A percentile compares a stretch with the other conserved stretches of the same genome.
Conservation (phyloP, 1,140 invertebrate species). For the Drosophila pruinosa region DNA sequence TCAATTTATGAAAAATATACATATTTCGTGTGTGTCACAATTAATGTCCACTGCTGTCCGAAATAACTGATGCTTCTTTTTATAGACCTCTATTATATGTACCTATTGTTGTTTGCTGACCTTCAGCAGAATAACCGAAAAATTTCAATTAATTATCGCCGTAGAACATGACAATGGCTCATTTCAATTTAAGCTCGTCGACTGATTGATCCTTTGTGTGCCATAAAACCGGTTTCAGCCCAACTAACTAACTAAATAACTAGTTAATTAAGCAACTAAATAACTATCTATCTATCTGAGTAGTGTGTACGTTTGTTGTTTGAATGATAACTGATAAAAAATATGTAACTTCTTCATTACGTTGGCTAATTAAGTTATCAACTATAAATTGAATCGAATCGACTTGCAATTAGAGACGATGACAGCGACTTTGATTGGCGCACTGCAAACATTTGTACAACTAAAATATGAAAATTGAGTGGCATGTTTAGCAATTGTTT, state of each 20-base stretch:
- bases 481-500: slow-evolving; percentile 40
- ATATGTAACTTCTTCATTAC: not conserved
- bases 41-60: slow-evolving; percentile 13
- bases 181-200: not conserved
- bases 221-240: not conserved
- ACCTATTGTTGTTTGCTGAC: slow-evolving; percentile 19
- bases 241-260: not conserved
- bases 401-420: slow-evolving; percentile 5
- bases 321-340: not conserved
- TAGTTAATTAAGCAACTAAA: not conserved
- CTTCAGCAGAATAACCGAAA: slow-evolving; percentile 23
- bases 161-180: slow-evolving; percentile 5
- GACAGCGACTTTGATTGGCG: not conserved
- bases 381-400: not conserved
- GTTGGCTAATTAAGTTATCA: slow-evolving; percentile 17
- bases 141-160: slow-evolving; percentile 16
- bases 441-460: slow-evolving; percentile 15
- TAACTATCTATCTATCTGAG: not conserved
- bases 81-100: slow-evolving; percentile 13
- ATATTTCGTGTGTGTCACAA: not conserved
- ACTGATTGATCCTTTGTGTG: slow-evolving; percentile 19
- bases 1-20: slow-evolving; percentile 5
- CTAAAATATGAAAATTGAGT: slow-evolving; percentile 16
- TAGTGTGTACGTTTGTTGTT: not conserved
- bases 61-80: slow-evolving; percentile 23